Percentiles rank a stretch among this genome's conserved stretches.
These are phyloP conservation scores for Rattus norvegicus DNA, from an alignment of 2,113 vertebrate species.

Conservation along the genomic window GRCr8 NC_086022.1:59727001-59727500, in stretches of 20 bases:
- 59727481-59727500: neutral
- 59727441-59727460: neutral
- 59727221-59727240: neutral
- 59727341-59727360: neutral
- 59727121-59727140: neutral
- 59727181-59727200: neutral
- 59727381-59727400: neutral
- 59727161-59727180: neutral
- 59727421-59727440: neutral
- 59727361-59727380: neutral
- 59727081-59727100: neutral
- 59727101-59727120: neutral
- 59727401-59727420: neutral
- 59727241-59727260: neutral
- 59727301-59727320: neutral
- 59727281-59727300: neutral
- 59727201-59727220: neutral
- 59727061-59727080: slow-evolving; percentile 29
- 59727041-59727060: slow-evolving; percentile 35
- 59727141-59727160: slow-evolving; percentile 2
- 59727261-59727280: neutral
- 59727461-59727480: neutral
- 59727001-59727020: slow-evolving; percentile 10
- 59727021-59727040: slow-evolving; percentile 59
- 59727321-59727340: neutral